Percentiles rank a stretch among this genome's conserved stretches.
Evolutionary conservation across 2,888 invertebrate species (phyloP).

Genomic region (Drosophila siamana): DNA sequence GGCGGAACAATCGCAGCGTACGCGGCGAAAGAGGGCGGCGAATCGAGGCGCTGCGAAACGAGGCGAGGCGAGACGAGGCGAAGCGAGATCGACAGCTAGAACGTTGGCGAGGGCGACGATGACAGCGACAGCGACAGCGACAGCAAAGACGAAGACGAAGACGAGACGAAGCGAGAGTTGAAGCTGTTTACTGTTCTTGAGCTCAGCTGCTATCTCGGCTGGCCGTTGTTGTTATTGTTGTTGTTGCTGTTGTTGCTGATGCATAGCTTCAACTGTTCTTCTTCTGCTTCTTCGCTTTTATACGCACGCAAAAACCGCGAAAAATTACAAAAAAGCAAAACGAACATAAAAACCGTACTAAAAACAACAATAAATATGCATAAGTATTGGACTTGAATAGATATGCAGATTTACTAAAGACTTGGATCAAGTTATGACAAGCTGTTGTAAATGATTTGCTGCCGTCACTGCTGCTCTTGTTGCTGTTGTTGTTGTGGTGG

Average conservation of each 20-base stretch:
- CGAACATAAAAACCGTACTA: background rate
- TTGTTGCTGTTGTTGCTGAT: constrained; percentile 37
- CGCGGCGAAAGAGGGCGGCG: background rate
- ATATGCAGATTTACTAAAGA: constrained; percentile 57
- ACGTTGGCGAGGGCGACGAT: background rate
- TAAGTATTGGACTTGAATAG: constrained; percentile 18
- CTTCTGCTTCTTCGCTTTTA: constrained; percentile 10
- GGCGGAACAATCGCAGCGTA: constrained; percentile 46
- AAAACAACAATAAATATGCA: constrained; percentile 14
- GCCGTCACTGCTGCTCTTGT: constrained; percentile 4
- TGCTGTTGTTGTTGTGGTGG: constrained; percentile 11
- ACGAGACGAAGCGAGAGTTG: constrained; percentile 12
- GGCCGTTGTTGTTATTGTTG: constrained; percentile 21
- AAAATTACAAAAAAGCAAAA: constrained; percentile 45
- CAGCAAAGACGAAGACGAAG: background rate
- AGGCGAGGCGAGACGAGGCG: constrained; percentile 8
- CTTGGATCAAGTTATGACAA: constrained; percentile 64
- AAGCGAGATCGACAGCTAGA: background rate
- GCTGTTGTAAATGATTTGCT: constrained; percentile 21
- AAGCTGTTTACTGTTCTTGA: constrained; percentile 71
- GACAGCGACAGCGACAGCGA: background rate
- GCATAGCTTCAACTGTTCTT: constrained; percentile 56
- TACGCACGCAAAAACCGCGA: constrained; percentile 61
- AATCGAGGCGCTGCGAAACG: constrained; percentile 13
- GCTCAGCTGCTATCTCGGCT: constrained; percentile 62